A percentile compares a stretch with the other conserved stretches of the same genome.
phyloP scores from a whole-genome alignment of 2,113 vertebrate genomes.

The Climacteris rufus region DNA sequence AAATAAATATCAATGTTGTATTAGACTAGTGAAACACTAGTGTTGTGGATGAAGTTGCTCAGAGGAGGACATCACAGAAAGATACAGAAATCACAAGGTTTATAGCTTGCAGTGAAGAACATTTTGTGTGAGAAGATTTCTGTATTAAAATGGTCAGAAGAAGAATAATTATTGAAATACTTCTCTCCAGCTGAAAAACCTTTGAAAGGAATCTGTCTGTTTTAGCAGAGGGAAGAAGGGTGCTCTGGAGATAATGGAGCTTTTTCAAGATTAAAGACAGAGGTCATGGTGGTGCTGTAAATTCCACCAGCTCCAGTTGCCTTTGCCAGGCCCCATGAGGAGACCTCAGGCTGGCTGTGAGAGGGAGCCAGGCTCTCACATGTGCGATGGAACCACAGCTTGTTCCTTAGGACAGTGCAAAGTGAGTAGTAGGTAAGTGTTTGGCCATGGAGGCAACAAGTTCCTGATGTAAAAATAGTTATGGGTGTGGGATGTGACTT shows the following conservation, averaged over 20 bases:
- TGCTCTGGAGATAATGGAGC: neutral
- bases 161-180: neutral
- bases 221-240: neutral
- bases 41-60: neutral
- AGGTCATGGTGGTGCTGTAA: neutral
- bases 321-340: neutral
- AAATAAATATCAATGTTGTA: neutral
- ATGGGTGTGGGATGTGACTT: neutral
- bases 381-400: accelerated
- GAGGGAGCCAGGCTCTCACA: neutral
- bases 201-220: neutral
- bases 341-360: neutral
- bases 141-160: neutral
- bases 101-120: neutral
- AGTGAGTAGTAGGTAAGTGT: neutral
- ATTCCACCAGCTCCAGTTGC: neutral
- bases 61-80: neutral
- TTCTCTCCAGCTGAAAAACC: neutral
- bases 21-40: neutral
- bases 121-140: neutral
- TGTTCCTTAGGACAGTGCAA: neutral
- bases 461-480: neutral
- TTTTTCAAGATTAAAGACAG: conserved; percentile 33
- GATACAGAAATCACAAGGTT: neutral
- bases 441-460: neutral